Evolutionary conservation across 2,113 vertebrate species (phyloP).

Genomic region (Rousettus leschenaultii): DNA sequence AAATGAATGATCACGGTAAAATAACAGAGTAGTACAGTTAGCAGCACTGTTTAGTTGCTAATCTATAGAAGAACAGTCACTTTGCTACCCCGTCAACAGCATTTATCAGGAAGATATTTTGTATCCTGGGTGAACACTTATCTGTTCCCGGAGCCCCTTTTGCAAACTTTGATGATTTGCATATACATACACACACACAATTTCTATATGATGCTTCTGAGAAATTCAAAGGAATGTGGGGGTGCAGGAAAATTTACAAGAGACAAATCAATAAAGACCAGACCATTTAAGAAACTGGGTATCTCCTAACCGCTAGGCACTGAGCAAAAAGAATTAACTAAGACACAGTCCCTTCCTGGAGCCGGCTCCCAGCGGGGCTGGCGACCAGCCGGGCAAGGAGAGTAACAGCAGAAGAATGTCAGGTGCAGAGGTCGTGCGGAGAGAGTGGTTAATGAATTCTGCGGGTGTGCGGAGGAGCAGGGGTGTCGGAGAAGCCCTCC

Average conservation of each 20-base stretch:
- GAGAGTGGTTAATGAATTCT: not conserved
- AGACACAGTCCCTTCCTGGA: not conserved
- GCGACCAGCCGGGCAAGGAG: not conserved
- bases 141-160: not conserved
- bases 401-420: not conserved
- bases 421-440: not conserved
- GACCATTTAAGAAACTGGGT: not conserved
- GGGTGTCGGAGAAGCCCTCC: not conserved
- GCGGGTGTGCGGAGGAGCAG: not conserved
- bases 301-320: not conserved
- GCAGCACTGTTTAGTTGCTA: not conserved
- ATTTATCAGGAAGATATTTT: not conserved
- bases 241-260: not conserved
- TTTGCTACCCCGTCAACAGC: not conserved
- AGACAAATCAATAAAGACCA: not conserved
- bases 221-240: not conserved
- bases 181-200: not conserved
- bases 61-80: not conserved
- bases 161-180: not conserved
- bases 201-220: not conserved
- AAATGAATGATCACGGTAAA: not conserved
- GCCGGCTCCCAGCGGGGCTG: not conserved
- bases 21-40: not conserved
- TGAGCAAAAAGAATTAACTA: not conserved
- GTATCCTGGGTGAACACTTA: not conserved